Base-by-base conservation (phyloP, 2,888 invertebrate species). In the Hyposoter didymator region DNA sequence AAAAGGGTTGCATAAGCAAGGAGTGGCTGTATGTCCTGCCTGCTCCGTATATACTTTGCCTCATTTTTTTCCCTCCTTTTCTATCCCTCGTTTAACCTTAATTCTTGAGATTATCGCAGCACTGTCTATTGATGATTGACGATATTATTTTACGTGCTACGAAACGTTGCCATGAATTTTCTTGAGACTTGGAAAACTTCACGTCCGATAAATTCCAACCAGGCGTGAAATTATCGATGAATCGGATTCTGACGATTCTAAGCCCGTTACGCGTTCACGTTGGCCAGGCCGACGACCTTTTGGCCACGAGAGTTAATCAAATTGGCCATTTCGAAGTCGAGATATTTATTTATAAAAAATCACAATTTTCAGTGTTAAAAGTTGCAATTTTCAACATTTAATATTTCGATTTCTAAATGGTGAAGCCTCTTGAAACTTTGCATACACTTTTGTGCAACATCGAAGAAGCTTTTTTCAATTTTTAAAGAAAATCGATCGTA, bases 1-100 rank as follows among this genome's bases (percentile, higher is more conserved):
- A 52, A 49, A 87, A 49, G 45, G 45, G 52, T 93, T 93, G 90
- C 90, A 88, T 91, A 93, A 92, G n/a, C 89, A 89, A 91, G 90
- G 89, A 90, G 91, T 90, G 91, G 89, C 88, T 89, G 78, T 84
- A 78, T 75, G 89, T 91, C 90, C 89, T 84, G 90, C 89, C 85
- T 87, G 39, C 39, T 39, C 10, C 8, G 39, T 10, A 10, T 83
- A 59, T 62, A 70, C 28, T 59, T 70, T 59, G 59, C 45, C 69
- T 12, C 45, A 32, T 17, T 82, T 22, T 7, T 59, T 5, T 17
- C 28, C 66, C 35, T 64, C 22, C 59, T 47, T 66, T 52, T 72
- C 59, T 74, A 43, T 75, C 39, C 32, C n/a, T 19, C 32, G 47
- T 47, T 59, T 45, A 59, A 19, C 59, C 19, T 70, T 70, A 35